A percentile compares a stretch with the other conserved stretches of the same genome.
Conservation (phyloP, 1,140 invertebrate genomes). For the Hormaphis cornu region DNA sequence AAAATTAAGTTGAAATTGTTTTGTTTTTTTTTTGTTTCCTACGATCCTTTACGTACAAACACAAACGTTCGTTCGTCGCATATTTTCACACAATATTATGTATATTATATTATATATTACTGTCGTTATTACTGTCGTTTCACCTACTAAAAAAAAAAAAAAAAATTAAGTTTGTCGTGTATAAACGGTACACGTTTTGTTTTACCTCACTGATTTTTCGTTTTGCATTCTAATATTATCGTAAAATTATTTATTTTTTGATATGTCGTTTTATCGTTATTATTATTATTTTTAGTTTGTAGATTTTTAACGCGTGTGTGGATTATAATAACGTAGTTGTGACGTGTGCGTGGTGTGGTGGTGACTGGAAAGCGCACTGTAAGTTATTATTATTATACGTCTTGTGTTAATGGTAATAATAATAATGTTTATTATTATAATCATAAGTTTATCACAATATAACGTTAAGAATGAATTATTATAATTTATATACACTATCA, state of each 20-base stretch:
- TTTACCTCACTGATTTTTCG: background rate
- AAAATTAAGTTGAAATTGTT: background rate
- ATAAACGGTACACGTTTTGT: too few relatives aligned
- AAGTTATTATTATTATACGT: too few relatives aligned
- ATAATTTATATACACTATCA: constrained; percentile 28
- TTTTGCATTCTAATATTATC: background rate
- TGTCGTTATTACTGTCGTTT: too few relatives aligned
- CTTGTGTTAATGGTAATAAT: too few relatives aligned
- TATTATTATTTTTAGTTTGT: background rate
- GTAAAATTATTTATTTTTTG: background rate
- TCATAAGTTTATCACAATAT: too few relatives aligned
- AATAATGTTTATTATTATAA: too few relatives aligned
- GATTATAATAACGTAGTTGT: background rate
- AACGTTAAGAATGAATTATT: background rate
- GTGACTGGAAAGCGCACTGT: constrained; percentile 12
- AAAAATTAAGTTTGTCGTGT: too few relatives aligned
- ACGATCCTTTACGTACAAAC: background rate
- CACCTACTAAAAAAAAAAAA: too few relatives aligned
- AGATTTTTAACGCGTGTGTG: background rate
- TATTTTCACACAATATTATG: too few relatives aligned
- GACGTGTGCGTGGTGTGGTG: background rate
- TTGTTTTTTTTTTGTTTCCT: background rate
- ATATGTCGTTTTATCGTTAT: background rate
- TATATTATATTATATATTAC: too few relatives aligned
- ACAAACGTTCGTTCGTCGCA: too few relatives aligned